phyloP scores from a whole-genome alignment of 1,140 invertebrate genomes.

The Wasmannia auropunctata region DNA sequence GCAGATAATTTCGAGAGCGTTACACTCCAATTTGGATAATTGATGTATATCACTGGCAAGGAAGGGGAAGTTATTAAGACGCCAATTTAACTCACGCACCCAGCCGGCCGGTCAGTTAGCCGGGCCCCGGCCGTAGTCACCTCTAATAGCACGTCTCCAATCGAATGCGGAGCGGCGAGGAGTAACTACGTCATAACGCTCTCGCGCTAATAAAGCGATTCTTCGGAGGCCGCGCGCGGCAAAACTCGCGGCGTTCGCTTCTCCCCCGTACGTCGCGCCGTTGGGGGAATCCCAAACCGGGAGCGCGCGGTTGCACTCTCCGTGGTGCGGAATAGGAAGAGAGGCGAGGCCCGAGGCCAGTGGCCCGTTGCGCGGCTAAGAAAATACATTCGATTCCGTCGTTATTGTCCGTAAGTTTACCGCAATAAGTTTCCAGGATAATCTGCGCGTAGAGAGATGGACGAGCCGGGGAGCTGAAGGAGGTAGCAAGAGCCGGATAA shows the following conservation, averaged over 20 bases:
- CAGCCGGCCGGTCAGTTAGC: background rate
- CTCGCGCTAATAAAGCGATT: slow-evolving; percentile 55
- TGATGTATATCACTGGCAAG: slow-evolving; percentile 42
- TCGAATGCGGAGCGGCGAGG: slow-evolving; percentile 26
- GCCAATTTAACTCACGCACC: slow-evolving; percentile 58
- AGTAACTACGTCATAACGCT: slow-evolving; percentile 44
- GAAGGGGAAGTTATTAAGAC: slow-evolving; percentile 58
- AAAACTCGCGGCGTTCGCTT: background rate
- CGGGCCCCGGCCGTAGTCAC: slow-evolving; percentile 16
- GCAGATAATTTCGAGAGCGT: slow-evolving; percentile 51
- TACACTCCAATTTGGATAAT: slow-evolving; percentile 61
- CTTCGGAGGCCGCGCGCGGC: slow-evolving; percentile 7
- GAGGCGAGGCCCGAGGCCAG: slow-evolving; percentile 61
- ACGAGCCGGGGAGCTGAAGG: slow-evolving; percentile 62
- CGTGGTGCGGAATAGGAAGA: slow-evolving; percentile 8
- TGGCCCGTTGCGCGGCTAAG: slow-evolving; percentile 53
- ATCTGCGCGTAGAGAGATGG: slow-evolving; percentile 79
- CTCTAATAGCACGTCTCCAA: slow-evolving; percentile 55
- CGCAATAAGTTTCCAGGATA: slow-evolving; percentile 83
- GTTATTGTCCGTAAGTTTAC: slow-evolving; percentile 82
- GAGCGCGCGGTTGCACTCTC: background rate
- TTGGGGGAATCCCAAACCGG: background rate
- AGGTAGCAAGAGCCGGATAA: slow-evolving; percentile 81
- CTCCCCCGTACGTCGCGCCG: too few species aligned
- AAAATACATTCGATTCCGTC: slow-evolving; percentile 79